These are phyloP conservation scores for Rhodophaea formosa DNA, from an alignment of 2,888 invertebrate species.

Conservation along the genomic window DNA sequence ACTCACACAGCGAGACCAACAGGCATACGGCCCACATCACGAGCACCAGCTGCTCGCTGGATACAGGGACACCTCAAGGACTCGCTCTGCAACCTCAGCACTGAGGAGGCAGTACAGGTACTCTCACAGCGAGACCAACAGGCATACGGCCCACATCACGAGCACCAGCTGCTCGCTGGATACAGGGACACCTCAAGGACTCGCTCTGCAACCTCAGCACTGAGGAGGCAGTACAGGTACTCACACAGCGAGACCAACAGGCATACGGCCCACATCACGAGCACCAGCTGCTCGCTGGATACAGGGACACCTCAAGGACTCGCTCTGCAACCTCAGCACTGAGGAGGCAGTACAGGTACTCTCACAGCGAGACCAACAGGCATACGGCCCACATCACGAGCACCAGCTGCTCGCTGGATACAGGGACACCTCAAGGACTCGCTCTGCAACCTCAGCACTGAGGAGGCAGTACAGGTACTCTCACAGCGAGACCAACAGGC, in stretches of 20 bases:
- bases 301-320: conserved; percentile 97
- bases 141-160: no score
- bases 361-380: neutral
- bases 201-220: conserved; percentile 97
- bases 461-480: conserved; percentile 94
- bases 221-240: conserved; percentile 96
- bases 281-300: conserved; percentile 99
- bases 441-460: conserved; percentile 96
- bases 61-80: conserved; percentile 98
- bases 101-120: conserved; percentile 97
- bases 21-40: no score
- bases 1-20: neutral
- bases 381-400: no score
- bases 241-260: neutral
- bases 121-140: neutral
- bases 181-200: conserved; percentile 97
- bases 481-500: neutral
- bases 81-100: conserved; percentile 95
- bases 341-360: conserved; percentile 96
- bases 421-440: conserved; percentile 97
- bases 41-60: conserved; percentile 98
- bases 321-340: conserved; percentile 96
- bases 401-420: conserved; percentile 98
- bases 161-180: conserved; percentile 98
- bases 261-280: no score